phyloP scores from a whole-genome alignment of 2,797 vertebrate genomes.

The Telmatherina bonti region DNA sequence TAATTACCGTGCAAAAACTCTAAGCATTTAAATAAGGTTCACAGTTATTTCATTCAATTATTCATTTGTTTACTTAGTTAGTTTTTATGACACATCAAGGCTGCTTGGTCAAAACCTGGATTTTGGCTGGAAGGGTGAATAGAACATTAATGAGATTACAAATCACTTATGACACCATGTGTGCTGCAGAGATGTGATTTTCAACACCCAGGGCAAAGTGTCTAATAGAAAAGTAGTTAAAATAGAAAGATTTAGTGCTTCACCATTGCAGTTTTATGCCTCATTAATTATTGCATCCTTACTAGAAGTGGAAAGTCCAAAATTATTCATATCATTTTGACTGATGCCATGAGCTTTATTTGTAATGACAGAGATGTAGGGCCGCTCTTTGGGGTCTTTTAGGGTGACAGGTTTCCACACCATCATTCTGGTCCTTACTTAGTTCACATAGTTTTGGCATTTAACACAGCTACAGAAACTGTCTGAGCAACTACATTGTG shows the following conservation, averaged over 20 bases:
- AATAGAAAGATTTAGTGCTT: slow-evolving; percentile 61
- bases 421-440: not conserved
- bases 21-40: slow-evolving; percentile 9
- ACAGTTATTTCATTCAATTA: not conserved
- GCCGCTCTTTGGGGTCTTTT: not conserved
- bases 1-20: slow-evolving; percentile 27
- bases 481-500: not conserved
- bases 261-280: slow-evolving; percentile 49
- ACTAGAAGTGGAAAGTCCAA: not conserved
- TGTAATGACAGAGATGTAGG: not conserved
- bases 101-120: not conserved
- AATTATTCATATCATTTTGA: not conserved
- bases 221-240: slow-evolving; percentile 49
- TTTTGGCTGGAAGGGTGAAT: slow-evolving; percentile 12
- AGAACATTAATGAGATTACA: slow-evolving; percentile 41
- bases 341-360: not conserved
- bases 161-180: slow-evolving; percentile 30
- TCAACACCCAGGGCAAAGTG: slow-evolving; percentile 41
- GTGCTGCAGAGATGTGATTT: slow-evolving; percentile 36
- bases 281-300: slow-evolving; percentile 46
- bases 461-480: not conserved
- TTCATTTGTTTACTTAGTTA: not conserved
- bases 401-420: not conserved
- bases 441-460: not conserved
- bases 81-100: not conserved